These are phyloP conservation scores for Acholoe squamosa DNA, from an alignment of 2,888 invertebrate genomes.

Conservation along the genomic window DNA sequence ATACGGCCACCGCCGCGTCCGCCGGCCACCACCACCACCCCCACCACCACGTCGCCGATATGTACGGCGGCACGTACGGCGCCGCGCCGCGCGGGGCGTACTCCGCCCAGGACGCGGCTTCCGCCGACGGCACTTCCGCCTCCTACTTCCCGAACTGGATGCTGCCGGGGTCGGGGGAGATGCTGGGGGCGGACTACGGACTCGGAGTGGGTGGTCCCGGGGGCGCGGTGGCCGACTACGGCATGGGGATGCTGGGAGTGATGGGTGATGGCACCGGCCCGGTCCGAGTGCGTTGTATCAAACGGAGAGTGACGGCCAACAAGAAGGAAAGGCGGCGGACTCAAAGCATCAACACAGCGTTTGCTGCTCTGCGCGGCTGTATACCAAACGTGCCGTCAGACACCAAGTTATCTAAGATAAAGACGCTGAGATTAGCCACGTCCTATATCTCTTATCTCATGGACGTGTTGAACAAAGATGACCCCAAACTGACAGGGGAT, in stretches of 20 bases:
- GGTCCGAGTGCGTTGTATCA: slow-evolving; percentile 54
- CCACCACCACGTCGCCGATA: slow-evolving; percentile 38
- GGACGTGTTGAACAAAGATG: slow-evolving; percentile 93
- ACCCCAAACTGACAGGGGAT: slow-evolving; percentile 86
- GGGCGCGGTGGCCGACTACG: not conserved
- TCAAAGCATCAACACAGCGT: slow-evolving; percentile 97
- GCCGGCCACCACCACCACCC: not conserved
- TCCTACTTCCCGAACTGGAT: slow-evolving; percentile 60
- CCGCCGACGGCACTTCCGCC: not conserved
- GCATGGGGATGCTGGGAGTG: not conserved
- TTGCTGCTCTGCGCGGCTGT: slow-evolving; percentile 94
- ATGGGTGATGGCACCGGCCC: slow-evolving; percentile 31
- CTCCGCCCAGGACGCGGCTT: not conserved
- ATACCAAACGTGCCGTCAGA: slow-evolving; percentile 98
- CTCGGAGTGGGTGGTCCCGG: not conserved
- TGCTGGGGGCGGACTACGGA: slow-evolving; percentile 21
- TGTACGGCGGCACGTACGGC: slow-evolving; percentile 37
- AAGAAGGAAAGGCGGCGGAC: slow-evolving; percentile 96
- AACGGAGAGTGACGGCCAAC: slow-evolving; percentile 92
- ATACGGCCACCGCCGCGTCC: not conserved
- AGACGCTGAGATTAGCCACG: slow-evolving; percentile 94
- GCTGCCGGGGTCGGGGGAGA: not conserved
- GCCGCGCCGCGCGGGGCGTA: not conserved
- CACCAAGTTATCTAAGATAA: slow-evolving; percentile 96
- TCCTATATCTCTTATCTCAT: slow-evolving; percentile 90